Base-by-base conservation (phyloP, 2,888 invertebrate genomes). In the Hemistola chrysoprasaria region DNA sequence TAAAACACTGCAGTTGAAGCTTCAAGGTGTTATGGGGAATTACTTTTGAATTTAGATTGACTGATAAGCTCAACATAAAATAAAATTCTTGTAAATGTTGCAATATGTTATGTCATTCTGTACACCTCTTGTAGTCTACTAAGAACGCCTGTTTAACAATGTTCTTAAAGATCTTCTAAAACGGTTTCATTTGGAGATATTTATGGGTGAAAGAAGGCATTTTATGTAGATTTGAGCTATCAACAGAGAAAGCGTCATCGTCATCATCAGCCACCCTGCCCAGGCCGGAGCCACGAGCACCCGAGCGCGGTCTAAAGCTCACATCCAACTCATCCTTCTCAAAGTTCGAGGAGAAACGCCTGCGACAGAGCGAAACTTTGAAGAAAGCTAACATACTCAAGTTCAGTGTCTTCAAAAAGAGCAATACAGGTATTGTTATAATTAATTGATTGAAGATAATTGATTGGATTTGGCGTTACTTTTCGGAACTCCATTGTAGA, bases 261-360 rank as follows among this genome's bases (percentile, higher is more conserved):
- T 16, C 16, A 4, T 65, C 76, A 10, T 77, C 85, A 2, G 67
- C 78, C 0, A 87, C 87, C 0, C 59, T 87, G 8, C 87, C 87
- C 0, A 76, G 71, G 41, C 78, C 78, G 0, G 87, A 84, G 23
- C 63, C 63, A 44, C 81, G 80, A 56, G 85, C 85, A 38, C 65
- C 78, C 0, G 86, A 86, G 22, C 87, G 86, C 10, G 71, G 85
- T 0, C 64, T 87, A 10, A 81, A 91, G 31, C 89, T 80, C 22
- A 53, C 78, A 1, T 67, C 84, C 0, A 71, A 85, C 53, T 85
- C 86, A 0, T 86, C 92, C 1, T 96, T 96, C 79, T 91, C 93
- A 24, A 95, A 95, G 79, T 96, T 96, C 71, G 95, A 96, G 66
- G 96, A 97, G 73, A 96, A 96, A 68, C 93, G 96, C 45, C 91